Percentiles rank a stretch among this genome's conserved stretches.
These are phyloP conservation scores for Mamestra brassicae DNA, from an alignment of 2,888 invertebrate species.

Conservation along the genomic window DNA sequence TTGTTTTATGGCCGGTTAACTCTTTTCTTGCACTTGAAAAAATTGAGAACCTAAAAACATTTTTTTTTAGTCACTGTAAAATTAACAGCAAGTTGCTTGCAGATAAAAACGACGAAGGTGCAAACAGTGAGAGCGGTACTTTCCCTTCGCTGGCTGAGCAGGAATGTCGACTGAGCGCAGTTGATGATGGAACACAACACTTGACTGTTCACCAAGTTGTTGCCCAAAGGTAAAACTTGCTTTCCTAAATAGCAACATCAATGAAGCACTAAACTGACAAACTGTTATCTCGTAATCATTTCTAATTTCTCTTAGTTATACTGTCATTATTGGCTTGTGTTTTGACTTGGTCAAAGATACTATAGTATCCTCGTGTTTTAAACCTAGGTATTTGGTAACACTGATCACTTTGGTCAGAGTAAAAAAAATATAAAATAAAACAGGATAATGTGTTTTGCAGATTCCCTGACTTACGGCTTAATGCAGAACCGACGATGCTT, in stretches of 20 bases:
- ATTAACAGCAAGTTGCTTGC: conserved; percentile 42
- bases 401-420: too few species aligned
- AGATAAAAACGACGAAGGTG: conserved; percentile 85
- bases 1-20: background rate
- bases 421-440: background rate
- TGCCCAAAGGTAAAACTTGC: conserved; percentile 91
- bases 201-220: conserved; percentile 95
- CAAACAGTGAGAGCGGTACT: conserved; percentile 84
- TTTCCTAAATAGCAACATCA: too few species aligned
- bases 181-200: conserved; percentile 91
- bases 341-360: too few species aligned
- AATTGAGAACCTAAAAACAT: background rate
- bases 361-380: too few species aligned
- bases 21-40: conserved; percentile 21
- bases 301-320: too few species aligned
- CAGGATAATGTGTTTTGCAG: conserved; percentile 74
- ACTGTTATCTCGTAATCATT: too few species aligned
- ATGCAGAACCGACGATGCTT: conserved; percentile 88
- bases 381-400: too few species aligned
- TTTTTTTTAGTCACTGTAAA: background rate
- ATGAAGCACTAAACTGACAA: too few species aligned
- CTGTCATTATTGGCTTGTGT: too few species aligned
- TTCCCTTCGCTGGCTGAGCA: conserved; percentile 91
- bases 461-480: conserved; percentile 93
- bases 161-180: conserved; percentile 85